Evolutionary conservation across 2,797 vertebrate species (phyloP).

Genomic region (Heterohyrax brucei): DNA sequence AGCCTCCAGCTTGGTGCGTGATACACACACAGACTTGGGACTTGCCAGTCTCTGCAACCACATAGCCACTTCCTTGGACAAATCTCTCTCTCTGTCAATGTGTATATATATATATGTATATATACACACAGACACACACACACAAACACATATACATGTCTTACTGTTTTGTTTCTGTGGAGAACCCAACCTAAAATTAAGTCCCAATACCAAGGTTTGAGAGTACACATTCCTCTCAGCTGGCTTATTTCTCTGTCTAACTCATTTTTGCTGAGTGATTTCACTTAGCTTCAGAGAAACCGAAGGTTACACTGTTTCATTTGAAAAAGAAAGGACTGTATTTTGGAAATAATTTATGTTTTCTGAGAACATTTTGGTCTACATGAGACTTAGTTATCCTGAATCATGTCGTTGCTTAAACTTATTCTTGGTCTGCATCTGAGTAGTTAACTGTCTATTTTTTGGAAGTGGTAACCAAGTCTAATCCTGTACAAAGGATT

Average conservation of each 20-base stretch:
- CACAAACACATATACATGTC: too few relatives aligned
- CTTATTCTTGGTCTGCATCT: conserved; percentile 48
- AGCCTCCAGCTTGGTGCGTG: too few relatives aligned
- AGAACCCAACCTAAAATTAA: too few relatives aligned
- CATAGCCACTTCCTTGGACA: too few relatives aligned
- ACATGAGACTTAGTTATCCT: background rate
- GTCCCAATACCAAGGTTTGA: background rate
- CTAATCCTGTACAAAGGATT: background rate
- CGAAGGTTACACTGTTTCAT: conserved; percentile 26
- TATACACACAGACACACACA: too few relatives aligned
- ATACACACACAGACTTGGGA: too few relatives aligned
- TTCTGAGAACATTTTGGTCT: conserved; percentile 19
- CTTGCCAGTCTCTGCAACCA: too few relatives aligned
- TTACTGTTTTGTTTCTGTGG: too few relatives aligned
- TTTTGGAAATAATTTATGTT: conserved; percentile 53
- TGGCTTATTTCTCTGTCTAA: background rate
- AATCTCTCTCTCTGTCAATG: too few relatives aligned
- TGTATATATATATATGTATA: too few relatives aligned
- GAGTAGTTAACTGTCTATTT: background rate
- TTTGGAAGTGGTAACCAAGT: background rate
- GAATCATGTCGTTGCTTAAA: conserved; percentile 18
- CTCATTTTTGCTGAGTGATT: conserved; percentile 45
- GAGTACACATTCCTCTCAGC: conserved; percentile 18
- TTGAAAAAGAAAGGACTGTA: conserved; percentile 31
- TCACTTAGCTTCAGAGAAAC: conserved; percentile 49